Conservation (phyloP, 2,888 invertebrate species). For the Mesorhabditis sp. region DNA sequence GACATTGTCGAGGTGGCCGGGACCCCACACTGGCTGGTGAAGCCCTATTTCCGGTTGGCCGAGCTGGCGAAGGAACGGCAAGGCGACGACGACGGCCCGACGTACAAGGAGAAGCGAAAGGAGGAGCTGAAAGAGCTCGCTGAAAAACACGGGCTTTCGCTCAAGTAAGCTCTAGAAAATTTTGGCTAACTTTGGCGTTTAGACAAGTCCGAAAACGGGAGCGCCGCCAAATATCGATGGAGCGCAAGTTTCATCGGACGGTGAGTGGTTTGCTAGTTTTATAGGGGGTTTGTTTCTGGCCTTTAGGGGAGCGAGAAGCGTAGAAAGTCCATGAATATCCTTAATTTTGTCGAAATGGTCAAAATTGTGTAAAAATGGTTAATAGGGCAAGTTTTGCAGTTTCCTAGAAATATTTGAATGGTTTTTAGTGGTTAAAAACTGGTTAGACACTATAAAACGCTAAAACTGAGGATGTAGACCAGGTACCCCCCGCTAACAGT, state of each 20-base stretch:
- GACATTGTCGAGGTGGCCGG: slow-evolving; percentile 33
- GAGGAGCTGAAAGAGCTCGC: slow-evolving; percentile 26
- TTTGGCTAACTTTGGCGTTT: neutral
- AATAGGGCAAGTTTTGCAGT: slow-evolving; percentile 15
- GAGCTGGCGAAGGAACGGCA: slow-evolving; percentile 32
- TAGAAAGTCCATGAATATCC: neutral
- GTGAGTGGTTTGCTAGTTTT: too few species aligned
- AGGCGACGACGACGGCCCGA: slow-evolving; percentile 25
- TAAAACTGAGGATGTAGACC: too few species aligned
- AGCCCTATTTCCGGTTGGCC: slow-evolving; percentile 51
- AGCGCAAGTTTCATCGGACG: too few species aligned
- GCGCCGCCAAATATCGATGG: neutral
- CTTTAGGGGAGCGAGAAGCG: too few species aligned
- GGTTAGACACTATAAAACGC: too few species aligned
- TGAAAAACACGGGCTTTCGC: slow-evolving; percentile 28
- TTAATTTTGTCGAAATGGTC: neutral
- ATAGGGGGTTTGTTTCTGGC: too few species aligned
- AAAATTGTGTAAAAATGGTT: neutral
- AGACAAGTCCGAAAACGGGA: slow-evolving; percentile 7
- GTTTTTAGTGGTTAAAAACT: neutral
- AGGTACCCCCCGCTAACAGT: too few species aligned
- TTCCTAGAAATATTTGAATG: slow-evolving; percentile 13
- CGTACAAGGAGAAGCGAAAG: slow-evolving; percentile 27
- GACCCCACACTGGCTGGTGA: slow-evolving; percentile 51
- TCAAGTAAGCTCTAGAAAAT: slow-evolving; percentile 18